These are phyloP conservation scores for Perdita meconis DNA, from an alignment of 2,888 invertebrate species.

Conservation along the genomic window DNA sequence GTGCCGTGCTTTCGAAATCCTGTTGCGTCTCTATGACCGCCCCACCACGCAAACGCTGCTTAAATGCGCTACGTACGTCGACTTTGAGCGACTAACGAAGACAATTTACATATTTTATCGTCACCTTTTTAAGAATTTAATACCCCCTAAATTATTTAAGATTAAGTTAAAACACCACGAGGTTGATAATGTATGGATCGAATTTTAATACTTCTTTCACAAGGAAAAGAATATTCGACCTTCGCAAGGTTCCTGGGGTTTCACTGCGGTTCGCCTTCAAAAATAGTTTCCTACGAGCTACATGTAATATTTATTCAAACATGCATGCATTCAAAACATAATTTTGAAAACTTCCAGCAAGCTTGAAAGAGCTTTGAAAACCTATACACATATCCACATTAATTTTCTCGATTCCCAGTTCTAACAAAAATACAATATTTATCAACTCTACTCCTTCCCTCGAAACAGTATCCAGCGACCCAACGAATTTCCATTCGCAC, in stretches of 20 bases:
- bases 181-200: too few species aligned
- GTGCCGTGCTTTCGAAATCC: constrained; percentile 44
- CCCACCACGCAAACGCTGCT: constrained; percentile 38
- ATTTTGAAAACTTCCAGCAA: too few species aligned
- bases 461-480: not conserved
- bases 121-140: not conserved
- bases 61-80: constrained; percentile 63
- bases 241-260: too few species aligned
- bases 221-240: too few species aligned
- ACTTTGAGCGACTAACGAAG: constrained; percentile 35
- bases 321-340: too few species aligned
- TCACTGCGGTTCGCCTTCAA: too few species aligned
- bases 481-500: not conserved
- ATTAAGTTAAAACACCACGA: too few species aligned
- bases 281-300: too few species aligned
- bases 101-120: constrained; percentile 42
- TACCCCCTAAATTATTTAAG: not conserved
- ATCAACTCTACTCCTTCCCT: not conserved
- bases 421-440: not conserved
- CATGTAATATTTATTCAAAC: too few species aligned
- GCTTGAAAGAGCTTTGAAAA: not conserved
- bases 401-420: not conserved
- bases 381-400: not conserved
- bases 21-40: constrained; percentile 34
- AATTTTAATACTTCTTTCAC: too few species aligned